Evolutionary conservation across 2,113 vertebrate genomes (phyloP).

Genomic region (Campylomormyrus numenius): DNA sequence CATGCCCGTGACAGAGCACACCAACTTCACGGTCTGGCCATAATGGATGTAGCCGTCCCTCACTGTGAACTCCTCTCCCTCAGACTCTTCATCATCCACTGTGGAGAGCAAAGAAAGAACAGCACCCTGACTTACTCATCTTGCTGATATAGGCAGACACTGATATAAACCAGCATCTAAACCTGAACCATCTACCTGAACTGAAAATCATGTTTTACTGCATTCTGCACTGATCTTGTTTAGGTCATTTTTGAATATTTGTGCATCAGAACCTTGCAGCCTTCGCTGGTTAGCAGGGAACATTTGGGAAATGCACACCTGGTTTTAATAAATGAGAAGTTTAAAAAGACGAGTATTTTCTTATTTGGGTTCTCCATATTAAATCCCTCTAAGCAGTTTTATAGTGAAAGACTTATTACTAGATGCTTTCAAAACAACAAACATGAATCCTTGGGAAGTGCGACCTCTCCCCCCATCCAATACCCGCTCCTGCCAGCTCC

Average conservation of each 20-base stretch:
- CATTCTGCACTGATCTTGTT: background rate
- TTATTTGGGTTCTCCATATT: background rate
- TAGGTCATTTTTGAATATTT: background rate
- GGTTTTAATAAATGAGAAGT: background rate
- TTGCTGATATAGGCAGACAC: background rate
- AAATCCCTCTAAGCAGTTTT: background rate
- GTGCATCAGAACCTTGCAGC: background rate
- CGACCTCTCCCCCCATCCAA: background rate
- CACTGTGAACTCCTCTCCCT: constrained; percentile 98
- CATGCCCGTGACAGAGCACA: constrained; percentile 98
- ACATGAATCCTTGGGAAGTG: background rate
- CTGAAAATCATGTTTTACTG: background rate
- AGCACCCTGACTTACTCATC: background rate
- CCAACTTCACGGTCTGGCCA: constrained; percentile 95
- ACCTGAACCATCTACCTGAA: background rate
- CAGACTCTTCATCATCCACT: constrained; percentile 99
- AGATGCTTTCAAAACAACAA: background rate
- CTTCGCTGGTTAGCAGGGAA: background rate
- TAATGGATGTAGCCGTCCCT: constrained; percentile 98
- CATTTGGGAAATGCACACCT: background rate
- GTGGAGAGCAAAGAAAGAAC: constrained; percentile 23
- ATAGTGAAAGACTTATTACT: background rate
- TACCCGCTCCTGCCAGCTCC: background rate
- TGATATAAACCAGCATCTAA: background rate
- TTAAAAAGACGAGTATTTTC: background rate